These are phyloP conservation scores for Hydrochoerus hydrochaeris DNA, from an alignment of 2,113 vertebrate genomes.

Conservation along the genomic window DNA sequence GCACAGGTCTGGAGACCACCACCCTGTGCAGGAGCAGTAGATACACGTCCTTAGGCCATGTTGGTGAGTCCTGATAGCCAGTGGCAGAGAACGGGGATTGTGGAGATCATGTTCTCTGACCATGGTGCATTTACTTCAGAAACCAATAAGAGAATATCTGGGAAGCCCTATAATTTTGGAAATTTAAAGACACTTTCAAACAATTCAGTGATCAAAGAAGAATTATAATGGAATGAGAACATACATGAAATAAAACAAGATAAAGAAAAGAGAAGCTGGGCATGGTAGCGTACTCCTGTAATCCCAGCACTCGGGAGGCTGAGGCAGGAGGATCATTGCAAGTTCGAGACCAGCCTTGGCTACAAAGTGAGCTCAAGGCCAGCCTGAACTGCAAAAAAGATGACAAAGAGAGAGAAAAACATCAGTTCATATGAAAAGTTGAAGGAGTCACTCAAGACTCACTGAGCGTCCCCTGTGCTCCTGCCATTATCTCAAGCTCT, in stretches of 20 bases:
- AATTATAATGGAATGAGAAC: not conserved
- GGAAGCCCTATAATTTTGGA: not conserved
- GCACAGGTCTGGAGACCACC: not conserved
- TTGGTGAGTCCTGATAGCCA: not conserved
- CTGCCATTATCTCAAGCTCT: not conserved
- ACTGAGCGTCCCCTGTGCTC: not conserved
- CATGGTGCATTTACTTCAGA: not conserved
- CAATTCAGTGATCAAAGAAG: not conserved
- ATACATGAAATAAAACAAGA: not conserved
- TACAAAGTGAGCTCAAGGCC: no score
- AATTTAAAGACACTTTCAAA: not conserved
- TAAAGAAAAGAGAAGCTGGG: no score
- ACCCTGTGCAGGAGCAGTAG: not conserved
- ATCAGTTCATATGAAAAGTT: not conserved
- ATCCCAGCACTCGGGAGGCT: no score
- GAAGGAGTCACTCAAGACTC: not conserved
- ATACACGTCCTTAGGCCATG: fast-evolving
- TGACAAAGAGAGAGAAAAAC: no score
- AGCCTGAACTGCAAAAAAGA: no score
- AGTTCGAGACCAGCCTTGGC: no score
- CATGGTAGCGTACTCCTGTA: no score
- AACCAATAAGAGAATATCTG: not conserved
- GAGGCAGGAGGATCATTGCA: no score
- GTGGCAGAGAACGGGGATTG: not conserved
- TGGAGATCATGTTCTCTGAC: not conserved